Conservation (phyloP, 2,113 vertebrate species). For the Gasterosteus aculeatus region DNA sequence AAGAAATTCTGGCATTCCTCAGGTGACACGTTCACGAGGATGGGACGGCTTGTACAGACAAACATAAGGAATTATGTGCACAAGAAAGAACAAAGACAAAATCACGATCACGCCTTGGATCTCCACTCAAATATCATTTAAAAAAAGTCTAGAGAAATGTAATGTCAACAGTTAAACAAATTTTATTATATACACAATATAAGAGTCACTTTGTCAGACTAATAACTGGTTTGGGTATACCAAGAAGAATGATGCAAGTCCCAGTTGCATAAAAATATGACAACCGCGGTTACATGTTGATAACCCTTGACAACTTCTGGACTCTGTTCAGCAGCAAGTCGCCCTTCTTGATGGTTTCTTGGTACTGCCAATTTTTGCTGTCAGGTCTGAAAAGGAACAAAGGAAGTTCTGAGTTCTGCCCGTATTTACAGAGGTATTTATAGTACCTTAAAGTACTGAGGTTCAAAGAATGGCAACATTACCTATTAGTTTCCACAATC, state of each 20-base stretch:
- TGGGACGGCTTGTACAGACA: neutral
- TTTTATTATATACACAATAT: slow-evolving; percentile 86
- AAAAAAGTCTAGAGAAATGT: neutral
- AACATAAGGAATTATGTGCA: neutral
- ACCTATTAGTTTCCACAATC: slow-evolving; percentile 99
- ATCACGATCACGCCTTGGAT: neutral
- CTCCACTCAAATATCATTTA: neutral
- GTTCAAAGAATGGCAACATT: slow-evolving; percentile 35
- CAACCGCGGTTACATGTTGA: slow-evolving; percentile 89
- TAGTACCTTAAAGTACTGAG: neutral
- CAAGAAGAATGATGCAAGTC: slow-evolving; percentile 55
- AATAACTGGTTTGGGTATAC: slow-evolving; percentile 45
- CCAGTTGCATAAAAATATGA: slow-evolving; percentile 26
- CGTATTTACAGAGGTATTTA: fast-evolving
- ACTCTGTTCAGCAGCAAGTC: slow-evolving; percentile 97
- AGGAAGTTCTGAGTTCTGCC: neutral
- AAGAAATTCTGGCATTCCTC: neutral
- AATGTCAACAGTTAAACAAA: slow-evolving; percentile 61
- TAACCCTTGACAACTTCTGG: slow-evolving; percentile 97
- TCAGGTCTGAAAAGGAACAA: slow-evolving; percentile 85
- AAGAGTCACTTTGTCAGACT: slow-evolving; percentile 70
- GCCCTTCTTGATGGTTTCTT: slow-evolving; percentile 99
- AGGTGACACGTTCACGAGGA: no score
- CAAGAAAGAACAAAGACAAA: neutral
- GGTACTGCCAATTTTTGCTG: slow-evolving; percentile 99